Conservation (phyloP, 2,113 vertebrate species). For the Micronycteris hirsuta region DNA sequence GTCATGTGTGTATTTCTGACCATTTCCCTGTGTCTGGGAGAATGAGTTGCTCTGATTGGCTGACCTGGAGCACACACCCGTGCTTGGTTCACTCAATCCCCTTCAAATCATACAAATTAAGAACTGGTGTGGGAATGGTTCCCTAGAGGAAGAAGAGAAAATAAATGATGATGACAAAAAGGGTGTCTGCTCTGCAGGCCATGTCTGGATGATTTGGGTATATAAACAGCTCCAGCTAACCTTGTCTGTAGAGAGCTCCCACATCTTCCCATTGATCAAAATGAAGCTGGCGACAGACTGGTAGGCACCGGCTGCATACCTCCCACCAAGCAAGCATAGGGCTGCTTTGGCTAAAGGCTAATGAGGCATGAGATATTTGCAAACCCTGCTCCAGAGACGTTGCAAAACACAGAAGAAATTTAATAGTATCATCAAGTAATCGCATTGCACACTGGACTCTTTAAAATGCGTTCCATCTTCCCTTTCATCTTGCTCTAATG, state of each 20-base stretch:
- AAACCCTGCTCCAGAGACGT: constrained; percentile 1
- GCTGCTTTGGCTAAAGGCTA: background rate
- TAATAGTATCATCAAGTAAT: constrained; percentile 43
- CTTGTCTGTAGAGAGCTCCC: background rate
- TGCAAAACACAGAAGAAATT: constrained; percentile 40
- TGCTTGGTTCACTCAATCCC: background rate
- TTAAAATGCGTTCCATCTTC: constrained; percentile 14
- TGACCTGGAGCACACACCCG: background rate
- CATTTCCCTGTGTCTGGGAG: background rate
- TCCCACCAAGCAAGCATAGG: background rate
- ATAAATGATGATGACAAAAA: background rate
- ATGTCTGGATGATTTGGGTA: background rate
- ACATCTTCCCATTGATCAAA: background rate
- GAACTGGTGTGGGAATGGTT: background rate
- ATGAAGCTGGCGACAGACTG: background rate
- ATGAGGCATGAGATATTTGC: background rate
- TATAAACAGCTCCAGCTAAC: background rate
- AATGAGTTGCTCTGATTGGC: background rate
- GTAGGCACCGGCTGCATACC: background rate
- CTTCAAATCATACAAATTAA: background rate
- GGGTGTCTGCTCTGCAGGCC: background rate
- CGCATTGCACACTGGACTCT: background rate
- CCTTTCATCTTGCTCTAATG: constrained; percentile 55
- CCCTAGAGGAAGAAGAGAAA: background rate
- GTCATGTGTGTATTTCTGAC: background rate